Evolutionary conservation across 2,113 vertebrate genomes (phyloP).

Genomic region (Callocephalon fimbriatum): DNA sequence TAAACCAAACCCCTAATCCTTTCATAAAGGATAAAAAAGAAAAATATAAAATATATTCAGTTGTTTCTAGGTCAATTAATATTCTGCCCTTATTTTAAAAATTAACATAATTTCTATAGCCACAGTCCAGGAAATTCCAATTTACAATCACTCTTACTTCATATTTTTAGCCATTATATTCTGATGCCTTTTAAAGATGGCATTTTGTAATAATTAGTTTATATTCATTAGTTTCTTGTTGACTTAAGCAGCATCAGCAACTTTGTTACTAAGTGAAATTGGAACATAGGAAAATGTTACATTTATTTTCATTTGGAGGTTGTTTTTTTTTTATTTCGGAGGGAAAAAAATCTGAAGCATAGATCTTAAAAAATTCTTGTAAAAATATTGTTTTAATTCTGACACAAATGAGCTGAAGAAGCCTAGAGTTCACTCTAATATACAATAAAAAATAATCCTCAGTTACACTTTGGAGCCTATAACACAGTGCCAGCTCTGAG

Average conservation of each 20-base stretch:
- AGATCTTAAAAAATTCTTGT: neutral
- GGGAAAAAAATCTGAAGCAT: neutral
- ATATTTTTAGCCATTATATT: neutral
- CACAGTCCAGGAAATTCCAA: neutral
- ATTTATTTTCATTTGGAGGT: neutral
- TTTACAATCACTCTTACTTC: neutral
- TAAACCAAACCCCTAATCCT: accelerated
- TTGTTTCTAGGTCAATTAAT: conserved; percentile 32
- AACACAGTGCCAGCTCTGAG: neutral
- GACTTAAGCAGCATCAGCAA: neutral
- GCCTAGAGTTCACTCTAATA: neutral
- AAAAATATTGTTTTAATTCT: neutral
- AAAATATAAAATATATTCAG: neutral
- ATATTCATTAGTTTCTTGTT: neutral
- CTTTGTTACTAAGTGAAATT: neutral
- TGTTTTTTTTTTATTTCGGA: neutral
- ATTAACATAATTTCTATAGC: conserved; percentile 11
- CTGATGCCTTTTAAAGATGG: neutral
- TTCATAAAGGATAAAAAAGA: conserved; percentile 13
- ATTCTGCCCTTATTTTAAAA: neutral
- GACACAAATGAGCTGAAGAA: neutral
- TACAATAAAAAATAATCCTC: neutral
- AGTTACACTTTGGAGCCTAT: neutral
- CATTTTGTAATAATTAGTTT: neutral
- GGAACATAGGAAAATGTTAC: neutral